phyloP scores from a whole-genome alignment of 2,113 vertebrate genomes.

The Malurus melanocephalus region DNA sequence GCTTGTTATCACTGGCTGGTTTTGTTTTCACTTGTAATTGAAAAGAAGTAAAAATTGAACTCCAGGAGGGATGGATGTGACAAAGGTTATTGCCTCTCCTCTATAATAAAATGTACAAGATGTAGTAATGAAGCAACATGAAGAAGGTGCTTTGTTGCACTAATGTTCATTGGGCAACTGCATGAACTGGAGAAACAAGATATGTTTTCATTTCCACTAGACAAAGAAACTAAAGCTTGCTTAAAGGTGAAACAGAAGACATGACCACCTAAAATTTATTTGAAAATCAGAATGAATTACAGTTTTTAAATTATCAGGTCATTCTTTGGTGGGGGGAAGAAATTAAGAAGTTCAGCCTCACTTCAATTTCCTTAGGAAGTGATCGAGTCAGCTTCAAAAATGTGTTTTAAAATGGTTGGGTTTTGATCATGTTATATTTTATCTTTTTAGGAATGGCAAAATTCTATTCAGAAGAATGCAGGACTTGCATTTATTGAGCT shows the following conservation, averaged over 20 bases:
- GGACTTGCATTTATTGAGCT: conserved; percentile 97
- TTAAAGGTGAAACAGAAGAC: neutral
- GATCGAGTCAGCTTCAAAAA: conserved; percentile 1
- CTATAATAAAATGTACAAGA: neutral
- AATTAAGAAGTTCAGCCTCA: neutral
- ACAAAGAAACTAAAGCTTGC: neutral
- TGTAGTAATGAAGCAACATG: neutral
- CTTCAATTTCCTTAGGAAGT: neutral
- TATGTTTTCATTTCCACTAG: neutral
- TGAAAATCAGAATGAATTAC: neutral
- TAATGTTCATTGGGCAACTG: neutral
- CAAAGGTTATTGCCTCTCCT: neutral
- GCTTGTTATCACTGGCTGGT: neutral
- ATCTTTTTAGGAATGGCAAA: conserved; percentile 93
- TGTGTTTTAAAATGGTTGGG: conserved; percentile 14
- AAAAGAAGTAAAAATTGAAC: neutral
- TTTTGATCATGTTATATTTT: conserved; percentile 64
- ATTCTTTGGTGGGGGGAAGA: neutral
- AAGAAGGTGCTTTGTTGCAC: neutral
- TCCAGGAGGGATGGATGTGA: neutral
- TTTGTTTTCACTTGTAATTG: neutral
- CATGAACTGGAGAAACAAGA: neutral
- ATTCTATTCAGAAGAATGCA: conserved; percentile 98
- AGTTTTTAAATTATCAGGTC: neutral
- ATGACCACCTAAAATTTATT: neutral